Evolutionary conservation across 1,140 invertebrate genomes (phyloP).

Genomic region (Hycleus phaleratus): DNA sequence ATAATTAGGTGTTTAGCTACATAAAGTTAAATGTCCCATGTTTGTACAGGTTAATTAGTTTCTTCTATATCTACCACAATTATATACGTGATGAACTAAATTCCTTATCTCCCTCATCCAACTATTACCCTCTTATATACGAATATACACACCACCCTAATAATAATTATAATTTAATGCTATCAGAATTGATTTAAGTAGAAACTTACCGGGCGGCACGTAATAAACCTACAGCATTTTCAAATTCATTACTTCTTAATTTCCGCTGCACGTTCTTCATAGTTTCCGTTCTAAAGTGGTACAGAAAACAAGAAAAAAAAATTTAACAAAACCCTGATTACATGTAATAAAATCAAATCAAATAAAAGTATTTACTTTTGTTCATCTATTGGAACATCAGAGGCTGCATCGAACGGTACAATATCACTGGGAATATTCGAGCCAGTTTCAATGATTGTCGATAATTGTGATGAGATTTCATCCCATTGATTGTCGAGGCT

Average conservation of each 20-base stretch:
- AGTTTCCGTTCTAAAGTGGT: slow-evolving; percentile 62
- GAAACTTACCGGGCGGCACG: slow-evolving; percentile 69
- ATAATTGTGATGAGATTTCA: slow-evolving; percentile 59
- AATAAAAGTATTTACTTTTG: slow-evolving; percentile 64
- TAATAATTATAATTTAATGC: no score
- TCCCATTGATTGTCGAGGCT: slow-evolving; percentile 64
- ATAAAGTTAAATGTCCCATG: slow-evolving; percentile 6
- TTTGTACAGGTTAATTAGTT: slow-evolving; percentile 15
- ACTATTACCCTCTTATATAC: no score
- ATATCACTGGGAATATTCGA: slow-evolving; percentile 52
- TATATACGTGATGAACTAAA: background rate
- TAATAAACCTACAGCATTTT: slow-evolving; percentile 72
- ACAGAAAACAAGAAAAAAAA: slow-evolving; percentile 20
- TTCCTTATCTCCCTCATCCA: background rate
- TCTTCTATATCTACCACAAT: background rate
- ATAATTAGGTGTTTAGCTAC: slow-evolving; percentile 17
- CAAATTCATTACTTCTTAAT: slow-evolving; percentile 60
- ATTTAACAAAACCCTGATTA: no score
- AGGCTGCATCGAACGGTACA: slow-evolving; percentile 80
- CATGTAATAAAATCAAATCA: background rate
- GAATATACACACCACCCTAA: no score
- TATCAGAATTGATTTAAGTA: background rate
- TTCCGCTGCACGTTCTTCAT: slow-evolving; percentile 80
- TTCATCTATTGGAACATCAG: slow-evolving; percentile 74
- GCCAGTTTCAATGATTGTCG: slow-evolving; percentile 56